A percentile compares a stretch with the other conserved stretches of the same genome.
Conservation (phyloP, 2,797 vertebrate genomes). For the Sphenopsis melanotis region DNA sequence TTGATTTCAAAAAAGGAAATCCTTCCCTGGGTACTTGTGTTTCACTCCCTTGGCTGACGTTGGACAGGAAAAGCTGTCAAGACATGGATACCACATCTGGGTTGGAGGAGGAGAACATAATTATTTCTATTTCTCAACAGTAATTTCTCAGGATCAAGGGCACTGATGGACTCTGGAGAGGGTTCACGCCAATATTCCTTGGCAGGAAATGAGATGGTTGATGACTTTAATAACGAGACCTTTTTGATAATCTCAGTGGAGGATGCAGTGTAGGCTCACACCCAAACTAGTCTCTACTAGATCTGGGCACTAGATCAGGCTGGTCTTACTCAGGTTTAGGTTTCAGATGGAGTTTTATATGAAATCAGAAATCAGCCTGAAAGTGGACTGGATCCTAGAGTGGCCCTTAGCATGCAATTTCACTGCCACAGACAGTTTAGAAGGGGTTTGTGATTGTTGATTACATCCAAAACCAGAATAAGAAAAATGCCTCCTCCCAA, state of each 20-base stretch:
- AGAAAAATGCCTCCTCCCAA: neutral
- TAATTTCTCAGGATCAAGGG: slow-evolving; percentile 64
- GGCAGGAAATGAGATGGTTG: slow-evolving; percentile 57
- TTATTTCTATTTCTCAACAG: slow-evolving; percentile 66
- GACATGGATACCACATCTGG: slow-evolving; percentile 54
- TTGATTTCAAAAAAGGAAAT: slow-evolving; percentile 67
- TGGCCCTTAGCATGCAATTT: neutral
- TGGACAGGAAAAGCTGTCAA: slow-evolving; percentile 58
- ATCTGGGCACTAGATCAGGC: neutral
- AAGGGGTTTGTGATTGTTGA: neutral
- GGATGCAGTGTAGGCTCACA: neutral
- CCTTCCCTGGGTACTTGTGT: slow-evolving; percentile 50
- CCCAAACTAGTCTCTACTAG: neutral
- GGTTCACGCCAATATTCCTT: slow-evolving; percentile 41
- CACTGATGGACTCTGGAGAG: slow-evolving; percentile 64
- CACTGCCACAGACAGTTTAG: neutral
- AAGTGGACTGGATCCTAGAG: neutral
- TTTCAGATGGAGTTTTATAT: neutral
- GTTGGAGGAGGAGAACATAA: slow-evolving; percentile 48
- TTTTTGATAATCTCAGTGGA: slow-evolving; percentile 51
- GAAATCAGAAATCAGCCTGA: neutral
- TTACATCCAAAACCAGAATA: neutral
- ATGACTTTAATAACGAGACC: slow-evolving; percentile 50
- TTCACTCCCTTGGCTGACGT: slow-evolving; percentile 36
- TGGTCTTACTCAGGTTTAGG: neutral